Base-by-base conservation (phyloP, 2,797 vertebrate genomes). In the Hozukius guyotensis region DNA sequence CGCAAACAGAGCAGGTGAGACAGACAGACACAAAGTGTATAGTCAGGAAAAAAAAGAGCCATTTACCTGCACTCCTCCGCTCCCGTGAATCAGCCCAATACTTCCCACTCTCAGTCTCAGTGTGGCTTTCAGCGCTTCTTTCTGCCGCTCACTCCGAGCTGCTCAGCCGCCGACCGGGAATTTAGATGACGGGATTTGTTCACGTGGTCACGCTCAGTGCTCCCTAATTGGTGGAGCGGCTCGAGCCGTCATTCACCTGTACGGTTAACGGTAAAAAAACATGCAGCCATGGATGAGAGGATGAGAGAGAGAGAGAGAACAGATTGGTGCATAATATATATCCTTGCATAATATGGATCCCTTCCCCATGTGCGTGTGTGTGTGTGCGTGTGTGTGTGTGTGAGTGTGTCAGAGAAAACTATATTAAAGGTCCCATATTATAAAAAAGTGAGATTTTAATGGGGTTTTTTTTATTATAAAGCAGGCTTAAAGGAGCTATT, bases 171-270 rank as follows among this genome's bases (percentile, higher is more conserved):
- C 77, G 78, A 86, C 84, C 87, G 80, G 85, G 90, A 91, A 91
- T 94, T 93, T 90, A 95, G 89, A 91, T 85, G 31, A 83, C 87
- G 87, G 89, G 94, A 91, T 91, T 87, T 90, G 94, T 79, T 93
- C 96, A 96, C 95, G 95, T 96, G 95, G 90, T 89, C 87, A 53
- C 77, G 81, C 83, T 77, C 86, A 14, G 73, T 79, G 83, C 78
- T 82, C 88, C 88, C 92, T 93, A 92, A 96, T 96, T 96, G 96
- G 96, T 80, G 85, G 91, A 92, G 88, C 80, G 55, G 20, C 46
- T 59, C 66, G 66, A 55, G 80, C 75, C 42, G 72, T 46, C 49
- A 52, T 9, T 27, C 93, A 95, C 94, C 94, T 95, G 93, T 89
- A 84, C 86, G 11, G 76, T 11, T 77, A 83, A 32, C 71, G 25